A percentile compares a stretch with the other conserved stretches of the same genome.
Conservation (phyloP, 53 echinoderm and acorn worm species). For the Patiria pectinifera region DNA sequence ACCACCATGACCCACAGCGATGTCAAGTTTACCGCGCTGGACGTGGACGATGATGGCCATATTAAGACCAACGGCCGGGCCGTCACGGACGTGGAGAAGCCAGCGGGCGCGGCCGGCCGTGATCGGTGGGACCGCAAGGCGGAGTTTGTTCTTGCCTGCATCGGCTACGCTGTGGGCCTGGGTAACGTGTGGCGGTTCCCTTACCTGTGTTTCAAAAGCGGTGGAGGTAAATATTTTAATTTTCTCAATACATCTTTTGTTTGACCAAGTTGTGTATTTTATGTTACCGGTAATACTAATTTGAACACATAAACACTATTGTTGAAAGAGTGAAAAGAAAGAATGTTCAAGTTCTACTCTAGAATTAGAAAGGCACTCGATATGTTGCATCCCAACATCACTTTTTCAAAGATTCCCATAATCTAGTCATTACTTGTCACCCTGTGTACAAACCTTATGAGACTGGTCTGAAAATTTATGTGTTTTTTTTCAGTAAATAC, state of each 20-base stretch:
- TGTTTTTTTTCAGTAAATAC: too few species aligned
- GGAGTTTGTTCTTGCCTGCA: constrained; percentile 55
- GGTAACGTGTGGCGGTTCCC: constrained; percentile 68
- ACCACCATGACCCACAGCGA: constrained; percentile 32
- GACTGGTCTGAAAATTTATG: too few species aligned
- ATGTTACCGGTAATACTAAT: too few species aligned
- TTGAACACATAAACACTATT: too few species aligned
- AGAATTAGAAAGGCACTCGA: too few species aligned
- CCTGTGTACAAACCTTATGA: too few species aligned
- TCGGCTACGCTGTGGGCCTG: constrained; percentile 65
- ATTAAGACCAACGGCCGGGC: background rate
- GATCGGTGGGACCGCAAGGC: constrained; percentile 66
- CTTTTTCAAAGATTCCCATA: too few species aligned
- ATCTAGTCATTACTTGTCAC: too few species aligned
- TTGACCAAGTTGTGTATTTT: background rate
- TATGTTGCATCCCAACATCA: too few species aligned
- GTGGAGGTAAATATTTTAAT: constrained; percentile 46
- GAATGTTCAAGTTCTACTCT: too few species aligned
- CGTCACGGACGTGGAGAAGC: background rate
- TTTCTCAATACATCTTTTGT: background rate
- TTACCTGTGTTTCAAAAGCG: constrained; percentile 58
- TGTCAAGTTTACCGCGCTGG: constrained; percentile 48
- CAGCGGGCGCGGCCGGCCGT: background rate
- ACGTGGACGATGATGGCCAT: background rate
- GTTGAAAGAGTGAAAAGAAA: too few species aligned